These are phyloP conservation scores for Theristus sp. DNA, from an alignment of 2,888 invertebrate species.

Conservation along the genomic window DNA sequence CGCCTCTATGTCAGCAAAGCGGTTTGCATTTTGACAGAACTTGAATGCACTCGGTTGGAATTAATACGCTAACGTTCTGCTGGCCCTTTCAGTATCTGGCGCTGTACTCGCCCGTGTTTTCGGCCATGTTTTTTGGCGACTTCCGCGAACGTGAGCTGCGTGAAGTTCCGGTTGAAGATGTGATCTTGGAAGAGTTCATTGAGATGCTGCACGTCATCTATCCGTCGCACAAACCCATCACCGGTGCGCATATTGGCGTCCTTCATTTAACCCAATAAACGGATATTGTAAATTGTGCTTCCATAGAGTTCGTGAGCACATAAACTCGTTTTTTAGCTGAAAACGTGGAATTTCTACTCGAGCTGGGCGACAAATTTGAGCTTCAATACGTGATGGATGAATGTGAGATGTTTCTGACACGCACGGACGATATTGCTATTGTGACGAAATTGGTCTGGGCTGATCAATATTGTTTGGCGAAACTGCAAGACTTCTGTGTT, in stretches of 20 bases:
- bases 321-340: slow-evolving; percentile 19
- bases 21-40: slow-evolving; percentile 9
- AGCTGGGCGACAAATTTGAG: slow-evolving; percentile 32
- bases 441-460: slow-evolving; percentile 23
- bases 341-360: slow-evolving; percentile 31
- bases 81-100: slow-evolving; percentile 20
- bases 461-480: slow-evolving; percentile 21
- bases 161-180: slow-evolving; percentile 17
- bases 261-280: too few relatives aligned
- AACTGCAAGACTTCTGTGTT: slow-evolving; percentile 21
- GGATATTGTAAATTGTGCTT: too few relatives aligned
- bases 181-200: slow-evolving; percentile 26
- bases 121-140: slow-evolving; percentile 21
- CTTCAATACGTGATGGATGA: slow-evolving; percentile 30
- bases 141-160: slow-evolving; percentile 19
- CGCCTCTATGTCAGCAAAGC: slow-evolving; percentile 19
- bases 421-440: slow-evolving; percentile 23
- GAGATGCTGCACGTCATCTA: slow-evolving; percentile 33
- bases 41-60: too few relatives aligned
- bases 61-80: too few relatives aligned
- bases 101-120: slow-evolving; percentile 24
- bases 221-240: slow-evolving; percentile 30
- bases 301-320: neutral
- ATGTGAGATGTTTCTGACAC: slow-evolving; percentile 30
- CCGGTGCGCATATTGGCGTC: slow-evolving; percentile 17